phyloP scores from a whole-genome alignment of 2,888 invertebrate species.

The Eledona agricola region DNA sequence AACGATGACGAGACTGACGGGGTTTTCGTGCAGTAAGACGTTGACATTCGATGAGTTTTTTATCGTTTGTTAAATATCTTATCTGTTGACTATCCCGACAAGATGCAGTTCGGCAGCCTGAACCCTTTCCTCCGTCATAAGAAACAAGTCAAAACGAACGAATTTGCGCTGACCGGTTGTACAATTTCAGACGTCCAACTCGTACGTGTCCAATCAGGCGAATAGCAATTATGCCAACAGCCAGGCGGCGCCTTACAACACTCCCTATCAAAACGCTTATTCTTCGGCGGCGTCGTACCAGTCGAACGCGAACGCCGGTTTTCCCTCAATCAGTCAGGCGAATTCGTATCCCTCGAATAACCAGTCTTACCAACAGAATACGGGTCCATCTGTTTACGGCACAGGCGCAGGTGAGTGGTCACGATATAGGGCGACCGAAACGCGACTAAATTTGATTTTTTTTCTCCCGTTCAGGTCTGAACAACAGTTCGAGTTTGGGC shows the following conservation, averaged over 20 bases:
- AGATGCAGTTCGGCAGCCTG: conserved; percentile 48
- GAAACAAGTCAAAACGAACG: too few relatives aligned
- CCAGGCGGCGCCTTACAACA: conserved; percentile 55
- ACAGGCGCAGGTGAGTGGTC: conserved; percentile 55
- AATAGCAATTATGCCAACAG: conserved; percentile 57
- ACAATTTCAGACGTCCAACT: conserved; percentile 62
- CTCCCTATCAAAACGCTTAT: conserved; percentile 59
- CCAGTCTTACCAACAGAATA: conserved; percentile 58
- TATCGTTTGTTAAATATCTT: conserved; percentile 32
- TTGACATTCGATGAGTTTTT: conserved; percentile 43
- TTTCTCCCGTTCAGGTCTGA: conserved; percentile 51
- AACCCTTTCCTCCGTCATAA: too few relatives aligned
- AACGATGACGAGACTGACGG: conserved; percentile 55
- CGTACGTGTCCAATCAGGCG: conserved; percentile 56
- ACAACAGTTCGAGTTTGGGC: conserved; percentile 56
- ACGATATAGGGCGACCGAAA: too few relatives aligned
- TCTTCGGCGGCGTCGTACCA: conserved; percentile 56
- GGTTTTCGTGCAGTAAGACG: conserved; percentile 20
- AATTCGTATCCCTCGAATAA: conserved; percentile 56
- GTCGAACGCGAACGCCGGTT: conserved; percentile 50
- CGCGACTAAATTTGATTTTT: too few relatives aligned
- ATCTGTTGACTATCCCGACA: conserved; percentile 17
- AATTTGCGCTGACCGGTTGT: too few relatives aligned
- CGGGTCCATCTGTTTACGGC: conserved; percentile 61
- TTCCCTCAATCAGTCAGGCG: conserved; percentile 57